These are phyloP conservation scores for Crypturellus undulatus DNA, from an alignment of 2,113 vertebrate species.

Conservation along the genomic window DNA sequence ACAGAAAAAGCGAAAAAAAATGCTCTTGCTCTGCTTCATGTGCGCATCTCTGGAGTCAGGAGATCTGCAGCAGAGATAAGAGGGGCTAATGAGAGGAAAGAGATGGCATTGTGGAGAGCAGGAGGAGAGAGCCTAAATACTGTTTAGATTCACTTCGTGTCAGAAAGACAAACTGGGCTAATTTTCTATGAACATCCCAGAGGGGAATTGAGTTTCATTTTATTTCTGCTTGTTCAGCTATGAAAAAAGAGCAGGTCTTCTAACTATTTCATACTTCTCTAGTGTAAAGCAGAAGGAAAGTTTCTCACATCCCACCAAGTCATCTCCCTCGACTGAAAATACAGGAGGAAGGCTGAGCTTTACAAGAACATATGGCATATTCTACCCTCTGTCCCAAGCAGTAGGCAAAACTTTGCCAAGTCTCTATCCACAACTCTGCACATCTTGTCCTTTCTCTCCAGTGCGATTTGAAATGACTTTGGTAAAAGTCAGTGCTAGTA, in stretches of 20 bases:
- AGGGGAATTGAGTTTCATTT: not conserved
- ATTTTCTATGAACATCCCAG: conserved; percentile 37
- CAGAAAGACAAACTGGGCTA: conserved; percentile 61
- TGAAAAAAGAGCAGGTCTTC: not conserved
- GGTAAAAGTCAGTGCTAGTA: not conserved
- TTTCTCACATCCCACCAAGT: not conserved
- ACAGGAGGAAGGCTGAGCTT: not conserved
- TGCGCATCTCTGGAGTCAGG: not conserved
- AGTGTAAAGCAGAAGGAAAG: not conserved
- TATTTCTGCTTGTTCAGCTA: not conserved
- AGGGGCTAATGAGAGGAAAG: not conserved
- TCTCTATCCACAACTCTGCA: not conserved
- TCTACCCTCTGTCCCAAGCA: not conserved
- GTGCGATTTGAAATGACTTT: not conserved
- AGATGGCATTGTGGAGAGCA: not conserved
- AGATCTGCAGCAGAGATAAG: conserved; percentile 9
- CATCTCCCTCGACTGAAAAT: not conserved
- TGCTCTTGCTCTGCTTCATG: not conserved
- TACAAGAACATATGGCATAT: fast-evolving
- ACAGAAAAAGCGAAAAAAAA: not conserved
- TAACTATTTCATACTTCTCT: not conserved
- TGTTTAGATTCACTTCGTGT: conserved; percentile 11
- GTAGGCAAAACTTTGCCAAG: not conserved
- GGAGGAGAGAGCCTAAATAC: not conserved
- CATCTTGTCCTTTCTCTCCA: not conserved